Evolutionary conservation across 1,140 invertebrate genomes (phyloP).

Genomic region (Sycophila sp.): DNA sequence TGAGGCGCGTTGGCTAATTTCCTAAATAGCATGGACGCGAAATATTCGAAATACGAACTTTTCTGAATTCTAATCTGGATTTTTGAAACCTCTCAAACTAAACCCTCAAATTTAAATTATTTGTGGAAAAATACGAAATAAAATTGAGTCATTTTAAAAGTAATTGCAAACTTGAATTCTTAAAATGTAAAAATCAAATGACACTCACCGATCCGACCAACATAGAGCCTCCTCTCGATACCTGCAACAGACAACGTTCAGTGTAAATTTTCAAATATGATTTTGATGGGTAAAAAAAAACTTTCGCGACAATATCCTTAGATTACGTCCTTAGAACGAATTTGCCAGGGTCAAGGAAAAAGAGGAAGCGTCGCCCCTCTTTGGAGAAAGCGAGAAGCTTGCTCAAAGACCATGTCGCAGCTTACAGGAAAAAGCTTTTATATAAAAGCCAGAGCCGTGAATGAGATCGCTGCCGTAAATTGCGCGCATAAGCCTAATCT

Average conservation of each 20-base stretch:
- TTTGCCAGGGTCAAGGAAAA: neutral
- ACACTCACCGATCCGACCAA: constrained; percentile 78
- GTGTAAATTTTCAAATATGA: constrained; percentile 36
- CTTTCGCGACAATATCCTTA: no score
- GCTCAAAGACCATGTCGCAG: constrained; percentile 54
- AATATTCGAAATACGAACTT: no score
- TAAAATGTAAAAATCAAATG: neutral
- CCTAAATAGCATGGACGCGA: no score
- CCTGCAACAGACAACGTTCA: constrained; percentile 66
- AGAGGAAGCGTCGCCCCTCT: neutral
- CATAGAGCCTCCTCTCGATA: constrained; percentile 81
- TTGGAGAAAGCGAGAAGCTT: constrained; percentile 1
- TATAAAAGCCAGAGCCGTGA: constrained; percentile 59
- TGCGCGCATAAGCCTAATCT: constrained; percentile 63
- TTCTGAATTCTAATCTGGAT: no score
- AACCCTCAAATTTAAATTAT: no score
- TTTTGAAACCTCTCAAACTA: no score
- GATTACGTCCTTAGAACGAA: no score
- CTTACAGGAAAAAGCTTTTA: constrained; percentile 69
- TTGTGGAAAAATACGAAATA: no score
- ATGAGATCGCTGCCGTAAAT: constrained; percentile 65
- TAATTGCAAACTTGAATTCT: neutral
- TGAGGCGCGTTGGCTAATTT: no score
- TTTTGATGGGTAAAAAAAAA: no score
- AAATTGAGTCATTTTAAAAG: no score